Evolutionary conservation across 2,113 vertebrate genomes (phyloP), one percentile per base, ranked within the genome.

Genomic region (Myotis yumanensis): DNA sequence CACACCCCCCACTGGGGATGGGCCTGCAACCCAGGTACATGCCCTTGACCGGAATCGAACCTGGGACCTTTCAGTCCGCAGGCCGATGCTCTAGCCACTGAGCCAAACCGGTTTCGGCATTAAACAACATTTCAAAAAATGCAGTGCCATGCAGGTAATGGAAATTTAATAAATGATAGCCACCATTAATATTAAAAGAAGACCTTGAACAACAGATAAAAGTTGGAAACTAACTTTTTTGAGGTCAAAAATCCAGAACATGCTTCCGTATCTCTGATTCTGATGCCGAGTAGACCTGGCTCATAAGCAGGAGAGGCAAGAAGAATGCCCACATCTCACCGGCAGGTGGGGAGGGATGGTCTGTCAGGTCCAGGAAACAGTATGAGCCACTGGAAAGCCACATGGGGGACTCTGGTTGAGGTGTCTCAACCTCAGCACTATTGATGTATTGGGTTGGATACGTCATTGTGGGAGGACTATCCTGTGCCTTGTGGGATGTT

Each of bases 161-260:
- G 57, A 37, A 89, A 94, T 95, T 93, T 95, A 97, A 97, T 96
- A 97, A 96, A 94, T 73, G 71, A 93, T 96, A 64, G 20, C 68
- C 40, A 51, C 72, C 23, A 86, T 95, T 66, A 85, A 95, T 94
- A 97, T 72, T 91, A 93, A 95, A 84, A 35, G 11, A 73, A 57
- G 89, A 91, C 35, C 66, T 66, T 80, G 40, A 62, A 80, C 57
- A 92, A 86, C 77, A 81, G 71, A 95, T 62, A 52, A 59, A 90
- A 76, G 28, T 20, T 22, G 64, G 51, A 90, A 91, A 25, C 64
- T 62, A 52, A 35, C 57, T 90, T 71, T 71, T 51, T 82, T 35
- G 79, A 88, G 48, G 40, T 57, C 72, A 77, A 66, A 77, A 7
- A 43, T 73, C 35, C 52, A 90, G 57, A 57, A 72, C 3, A 3